Percentiles rank a stretch among this genome's conserved stretches.
Evolutionary conservation across 1,140 invertebrate species (phyloP).

Genomic region (Propsilocerus akamusi): DNA sequence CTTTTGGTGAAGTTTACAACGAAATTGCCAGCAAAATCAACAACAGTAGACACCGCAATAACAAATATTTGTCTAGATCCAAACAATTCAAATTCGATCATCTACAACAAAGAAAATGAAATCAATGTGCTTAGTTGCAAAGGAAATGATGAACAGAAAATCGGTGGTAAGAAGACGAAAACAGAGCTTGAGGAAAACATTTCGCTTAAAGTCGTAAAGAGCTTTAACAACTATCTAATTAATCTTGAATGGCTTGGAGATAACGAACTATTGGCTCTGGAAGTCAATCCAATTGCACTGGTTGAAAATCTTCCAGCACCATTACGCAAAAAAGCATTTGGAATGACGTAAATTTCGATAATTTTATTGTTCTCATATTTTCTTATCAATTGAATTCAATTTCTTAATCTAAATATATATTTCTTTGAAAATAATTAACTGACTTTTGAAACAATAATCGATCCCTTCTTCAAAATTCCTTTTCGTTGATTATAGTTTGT

Average conservation of each 20-base stretch:
- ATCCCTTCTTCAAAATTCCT: neutral
- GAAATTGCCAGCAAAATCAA: slow-evolving; percentile 10
- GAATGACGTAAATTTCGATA: slow-evolving; percentile 26
- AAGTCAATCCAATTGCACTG: slow-evolving; percentile 40
- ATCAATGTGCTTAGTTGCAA: slow-evolving; percentile 33
- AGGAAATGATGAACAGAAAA: slow-evolving; percentile 5
- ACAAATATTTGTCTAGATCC: slow-evolving; percentile 35
- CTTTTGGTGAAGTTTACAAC: slow-evolving; percentile 25
- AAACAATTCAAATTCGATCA: slow-evolving; percentile 33
- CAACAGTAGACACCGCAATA: slow-evolving; percentile 23
- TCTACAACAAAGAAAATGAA: slow-evolving; percentile 39
- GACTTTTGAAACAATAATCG: too few relatives aligned
- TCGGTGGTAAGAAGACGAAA: slow-evolving; percentile 5
- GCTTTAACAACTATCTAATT: slow-evolving; percentile 34
- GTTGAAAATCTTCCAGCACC: slow-evolving; percentile 37
- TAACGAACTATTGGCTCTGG: slow-evolving; percentile 43
- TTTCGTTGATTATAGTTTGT: neutral
- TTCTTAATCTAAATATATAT: too few relatives aligned
- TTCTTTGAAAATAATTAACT: too few relatives aligned
- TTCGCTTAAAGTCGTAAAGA: slow-evolving; percentile 7
- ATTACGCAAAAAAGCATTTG: slow-evolving; percentile 39
- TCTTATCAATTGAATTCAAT: too few relatives aligned
- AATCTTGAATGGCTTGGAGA: slow-evolving; percentile 33
- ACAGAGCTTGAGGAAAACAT: slow-evolving; percentile 5
- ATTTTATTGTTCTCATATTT: too few relatives aligned